Base-by-base conservation (phyloP, 2,113 vertebrate species). In the Eulemur rufifrons region DNA sequence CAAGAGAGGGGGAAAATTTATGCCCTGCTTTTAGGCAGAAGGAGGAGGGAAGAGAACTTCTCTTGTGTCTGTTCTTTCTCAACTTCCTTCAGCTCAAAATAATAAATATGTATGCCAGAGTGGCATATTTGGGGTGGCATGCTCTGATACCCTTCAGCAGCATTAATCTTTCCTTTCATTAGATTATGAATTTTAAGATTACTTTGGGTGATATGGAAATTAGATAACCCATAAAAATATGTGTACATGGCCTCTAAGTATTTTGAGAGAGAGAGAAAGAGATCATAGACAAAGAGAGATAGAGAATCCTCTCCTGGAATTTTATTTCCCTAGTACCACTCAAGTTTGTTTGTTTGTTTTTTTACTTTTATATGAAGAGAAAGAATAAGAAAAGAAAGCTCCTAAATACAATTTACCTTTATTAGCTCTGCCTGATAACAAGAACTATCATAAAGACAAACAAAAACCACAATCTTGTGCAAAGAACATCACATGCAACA, bases 181-280 rank as follows among this genome's bases (percentile, higher is more conserved):
- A 50, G 52, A 13, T 12, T 86, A 64, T 20, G 39, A 61, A 90
- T 86, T 87, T 80, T 93, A 39, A 63, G 25, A 91, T 42, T 74
- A 92, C 29, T 85, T 74, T 64, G 64, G 9, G 27, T 74, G 59
- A 64, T 15, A 66, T 50, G 54, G 4, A 89, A 85, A 37, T 80
- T 66, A 92, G 23, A 66, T 85, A 89, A 76, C 50, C 25, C 45
- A 76, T 34, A 93, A 86, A 86, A 86, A 78, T 77, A 91, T 63
- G 11, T 45, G 14, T 45, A 42, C 42, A 37, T 32, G 34, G 15
- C 59, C n/a, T 90, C n/a, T 34, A 93, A 95, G 29, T 71, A 61
- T 81, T 74, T n/a, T 89, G 37, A 59, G 34, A 69, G 23, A 81
- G 10, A 29, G 29, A 69, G 8, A 76, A 39, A 39, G 25, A 47